Conservation (phyloP, 2,888 invertebrate species). For the Phasia obesa region DNA sequence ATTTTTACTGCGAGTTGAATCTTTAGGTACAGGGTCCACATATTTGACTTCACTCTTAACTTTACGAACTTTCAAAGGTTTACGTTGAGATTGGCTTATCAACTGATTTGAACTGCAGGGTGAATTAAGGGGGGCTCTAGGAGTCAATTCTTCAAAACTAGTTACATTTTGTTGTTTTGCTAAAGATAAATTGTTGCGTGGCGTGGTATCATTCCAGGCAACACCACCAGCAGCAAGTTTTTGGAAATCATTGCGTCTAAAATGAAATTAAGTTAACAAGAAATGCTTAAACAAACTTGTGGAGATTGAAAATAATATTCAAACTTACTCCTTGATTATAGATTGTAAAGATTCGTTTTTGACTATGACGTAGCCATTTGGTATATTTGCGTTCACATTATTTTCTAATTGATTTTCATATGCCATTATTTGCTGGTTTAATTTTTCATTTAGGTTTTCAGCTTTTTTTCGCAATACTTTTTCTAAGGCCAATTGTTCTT, state of each 20-base stretch:
- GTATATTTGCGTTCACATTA: conserved; percentile 70
- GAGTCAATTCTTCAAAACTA: not conserved
- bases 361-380: conserved; percentile 77
- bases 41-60: conserved; percentile 81
- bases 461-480: conserved; percentile 85
- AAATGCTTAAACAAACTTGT: not conserved
- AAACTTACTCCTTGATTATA: conserved; percentile 77
- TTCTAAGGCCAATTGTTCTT: conserved; percentile 86
- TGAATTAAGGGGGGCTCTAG: conserved; percentile 37
- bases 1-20: conserved; percentile 73
- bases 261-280: not conserved
- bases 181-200: conserved; percentile 71
- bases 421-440: conserved; percentile 85
- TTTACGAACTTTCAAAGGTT: conserved; percentile 77
- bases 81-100: conserved; percentile 68
- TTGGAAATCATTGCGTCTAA: conserved; percentile 74
- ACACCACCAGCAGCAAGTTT: conserved; percentile 74
- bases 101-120: conserved; percentile 4
- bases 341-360: conserved; percentile 77
- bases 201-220: conserved; percentile 71
- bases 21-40: conserved; percentile 73
- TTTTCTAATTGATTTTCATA: conserved; percentile 74
- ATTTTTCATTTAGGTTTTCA: conserved; percentile 85
- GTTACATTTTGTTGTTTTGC: conserved; percentile 54
- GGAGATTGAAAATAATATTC: not conserved